These are phyloP conservation scores for Centropyge bicolor DNA, from an alignment of 2,797 vertebrate genomes.

Conservation along the genomic window DNA sequence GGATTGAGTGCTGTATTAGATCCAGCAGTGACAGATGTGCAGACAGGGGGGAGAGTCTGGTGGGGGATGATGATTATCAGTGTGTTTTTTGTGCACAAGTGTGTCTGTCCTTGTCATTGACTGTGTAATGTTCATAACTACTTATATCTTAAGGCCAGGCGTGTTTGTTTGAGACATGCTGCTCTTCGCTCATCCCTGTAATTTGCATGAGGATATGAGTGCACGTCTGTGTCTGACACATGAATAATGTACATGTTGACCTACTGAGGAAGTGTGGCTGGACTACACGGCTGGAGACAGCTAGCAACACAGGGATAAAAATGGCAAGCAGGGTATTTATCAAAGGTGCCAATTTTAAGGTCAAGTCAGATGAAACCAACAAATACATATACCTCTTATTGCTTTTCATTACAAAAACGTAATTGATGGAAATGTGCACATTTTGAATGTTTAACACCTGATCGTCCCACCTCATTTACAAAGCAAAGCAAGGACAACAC, in stretches of 20 bases:
- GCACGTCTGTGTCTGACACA: constrained; percentile 54
- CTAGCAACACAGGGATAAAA: constrained; percentile 45
- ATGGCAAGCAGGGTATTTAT: background rate
- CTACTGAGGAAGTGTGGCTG: constrained; percentile 61
- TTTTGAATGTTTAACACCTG: background rate
- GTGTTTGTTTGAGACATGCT: constrained; percentile 13
- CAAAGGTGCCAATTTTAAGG: constrained; percentile 6
- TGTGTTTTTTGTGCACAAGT: constrained; percentile 1
- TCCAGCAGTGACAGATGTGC: constrained; percentile 76
- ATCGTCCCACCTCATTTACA: background rate
- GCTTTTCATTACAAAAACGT: background rate
- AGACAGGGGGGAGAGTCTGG: constrained; percentile 25
- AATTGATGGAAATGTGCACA: background rate
- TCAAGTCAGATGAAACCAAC: constrained; percentile 6
- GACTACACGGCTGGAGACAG: constrained; percentile 13
- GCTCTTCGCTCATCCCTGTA: background rate
- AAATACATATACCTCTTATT: background rate
- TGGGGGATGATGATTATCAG: constrained; percentile 46
- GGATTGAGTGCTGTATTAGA: constrained; percentile 65
- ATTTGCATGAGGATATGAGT: constrained; percentile 19
- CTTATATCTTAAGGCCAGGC: constrained; percentile 8
- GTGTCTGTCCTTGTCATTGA: background rate
- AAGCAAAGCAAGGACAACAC: constrained; percentile 3
- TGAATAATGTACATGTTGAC: constrained; percentile 76
- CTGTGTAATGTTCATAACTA: constrained; percentile 14